Conservation (phyloP, 2,797 vertebrate species). For the Galago senegalensis region DNA sequence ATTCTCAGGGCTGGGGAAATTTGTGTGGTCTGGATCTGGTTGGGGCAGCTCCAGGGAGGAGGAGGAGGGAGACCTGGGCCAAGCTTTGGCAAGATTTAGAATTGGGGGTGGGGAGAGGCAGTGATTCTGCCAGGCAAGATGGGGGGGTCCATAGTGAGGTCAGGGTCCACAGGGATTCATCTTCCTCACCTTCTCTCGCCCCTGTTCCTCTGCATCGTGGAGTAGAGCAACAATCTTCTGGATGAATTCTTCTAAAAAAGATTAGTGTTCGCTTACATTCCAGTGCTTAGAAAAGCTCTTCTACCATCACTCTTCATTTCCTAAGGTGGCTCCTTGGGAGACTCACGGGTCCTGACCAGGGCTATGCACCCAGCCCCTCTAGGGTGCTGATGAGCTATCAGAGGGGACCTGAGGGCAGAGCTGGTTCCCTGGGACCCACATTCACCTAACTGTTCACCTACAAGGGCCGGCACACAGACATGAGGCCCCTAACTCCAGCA, state of each 20-base stretch:
- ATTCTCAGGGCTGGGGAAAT: background rate
- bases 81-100: background rate
- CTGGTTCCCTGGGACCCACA: background rate
- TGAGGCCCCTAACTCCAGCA: background rate
- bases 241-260: slow-evolving; percentile 74
- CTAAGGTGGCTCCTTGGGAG: background rate
- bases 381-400: background rate
- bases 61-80: background rate
- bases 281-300: background rate
- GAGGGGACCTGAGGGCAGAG: background rate
- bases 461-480: background rate
- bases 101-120: background rate
- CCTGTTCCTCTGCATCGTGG: background rate
- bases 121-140: background rate
- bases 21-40: fast-evolving
- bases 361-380: background rate
- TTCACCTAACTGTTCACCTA: background rate
- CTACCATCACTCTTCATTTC: background rate
- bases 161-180: fast-evolving
- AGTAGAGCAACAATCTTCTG: slow-evolving; percentile 68
- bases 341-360: background rate
- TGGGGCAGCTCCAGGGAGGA: background rate
- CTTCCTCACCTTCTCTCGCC: slow-evolving; percentile 63
- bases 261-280: background rate
- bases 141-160: background rate